Base-by-base conservation (phyloP, 1,140 invertebrate species). In the Drosophila chauvacae region DNA sequence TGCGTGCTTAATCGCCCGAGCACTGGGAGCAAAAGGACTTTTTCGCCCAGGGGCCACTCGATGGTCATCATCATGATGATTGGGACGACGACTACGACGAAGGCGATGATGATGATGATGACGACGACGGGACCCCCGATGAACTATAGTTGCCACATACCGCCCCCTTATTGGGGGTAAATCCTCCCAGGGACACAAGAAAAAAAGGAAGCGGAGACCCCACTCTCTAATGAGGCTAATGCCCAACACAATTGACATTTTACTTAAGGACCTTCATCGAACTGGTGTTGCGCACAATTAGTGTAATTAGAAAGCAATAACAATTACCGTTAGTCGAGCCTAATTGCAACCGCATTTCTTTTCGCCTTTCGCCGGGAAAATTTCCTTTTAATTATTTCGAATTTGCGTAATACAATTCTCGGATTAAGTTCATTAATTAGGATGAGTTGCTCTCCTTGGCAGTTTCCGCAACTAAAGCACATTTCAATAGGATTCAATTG, bases 301-400 rank as follows among this genome's bases (percentile, higher is more conserved):
- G 55, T 90, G 85, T 90, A 90, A 90, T 90, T 90, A 90, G 86
- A 90, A 90, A 90, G 81, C 85, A 81, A 90, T 90, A 90, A 90
- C 86, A 85, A 90, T 90, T 90, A 90, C 71, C 65, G 45, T 75
- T 74, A 57, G 47, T 65, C 55, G 51, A 53, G 66, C 65, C 53
- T 77, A 83, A 83, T 83, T 78, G 56, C 60, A 56, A 39, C 61
- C 28, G 53, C 53, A 65, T 71, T 47, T 72, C 75, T 58, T 53
- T 61, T 37, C 33, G 48, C 56, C 56, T 42, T 42, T 80, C 64
- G 39, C 9, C 59, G 11, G 42, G 23, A 47, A 56, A 56, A 63
- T 73, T 63, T 42, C 47, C 53, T 71, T 71, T 80, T 82, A 73
- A 83, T 80, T 79, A 80, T 77, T 63, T 53, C 69, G 58, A 80